Evolutionary conservation across 2,888 invertebrate species (phyloP), one percentile per base, ranked within the genome.

Genomic region (Stenotaenia linearis): DNA sequence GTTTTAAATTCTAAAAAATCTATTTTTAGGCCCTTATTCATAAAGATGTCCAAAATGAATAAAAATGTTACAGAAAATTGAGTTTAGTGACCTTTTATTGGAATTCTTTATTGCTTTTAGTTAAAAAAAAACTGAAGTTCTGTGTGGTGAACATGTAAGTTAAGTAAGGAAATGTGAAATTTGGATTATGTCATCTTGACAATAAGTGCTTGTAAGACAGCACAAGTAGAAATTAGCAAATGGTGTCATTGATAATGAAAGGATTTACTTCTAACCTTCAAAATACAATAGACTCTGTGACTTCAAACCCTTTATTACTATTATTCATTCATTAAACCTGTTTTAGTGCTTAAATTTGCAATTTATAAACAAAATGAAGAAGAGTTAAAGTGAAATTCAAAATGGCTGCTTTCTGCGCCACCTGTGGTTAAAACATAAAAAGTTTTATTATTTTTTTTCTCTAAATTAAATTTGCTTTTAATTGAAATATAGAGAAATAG

Each of bases 241-340:
- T 69, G 69, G 69, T 69, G 69, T 69, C 69, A 69, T 69, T 69
- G 69, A 25, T 69, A 69, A 69, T 69, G 69, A 69, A 69, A 69
- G 69, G 28, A 10, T 69, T 69, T 69, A 69, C 25, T 69, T 69
- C 28, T 69, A 69, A 28, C 69, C 69, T 69, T 69, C 69, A 69
- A 5, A 69, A 28, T 69, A 69, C 69, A 69, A 69, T 69, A 28
- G 69, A 15, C 12, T 40, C 40, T 18, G 0, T 25, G 28, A 69
- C 10, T 23, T n/a, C 12, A 28, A 69, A 69, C 28, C 28, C 15
- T 69, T 10, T 28, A 25, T 5, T 28, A 12, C 12, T 10, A 69
- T 28, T 5, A 69, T 28, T 28, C 28, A 28, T 28, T 10, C 9
- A 28, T 15, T 25, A 69, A 69, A 69, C 69, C 69, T 69, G 69